A percentile compares a stretch with the other conserved stretches of the same genome.
These are phyloP conservation scores for Monochamus saltuarius DNA, from an alignment of 1,140 invertebrate genomes.

Conservation along the genomic window DNA sequence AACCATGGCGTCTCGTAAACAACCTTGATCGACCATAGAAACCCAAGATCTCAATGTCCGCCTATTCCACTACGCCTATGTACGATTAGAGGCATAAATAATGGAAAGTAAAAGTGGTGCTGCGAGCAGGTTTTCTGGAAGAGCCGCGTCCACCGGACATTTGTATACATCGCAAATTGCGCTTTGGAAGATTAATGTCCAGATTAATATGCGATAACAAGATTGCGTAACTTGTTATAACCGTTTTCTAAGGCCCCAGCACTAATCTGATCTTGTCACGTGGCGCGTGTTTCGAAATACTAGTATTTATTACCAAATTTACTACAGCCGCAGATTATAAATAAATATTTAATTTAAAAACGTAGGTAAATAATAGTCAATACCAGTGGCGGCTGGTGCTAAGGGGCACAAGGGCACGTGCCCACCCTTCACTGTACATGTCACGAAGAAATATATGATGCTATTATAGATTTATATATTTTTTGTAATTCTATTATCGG, in stretches of 20 bases:
- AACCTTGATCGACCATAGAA: too few species aligned
- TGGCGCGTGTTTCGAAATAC: neutral
- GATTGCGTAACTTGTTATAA: slow-evolving; percentile 6
- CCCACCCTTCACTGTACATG: too few species aligned
- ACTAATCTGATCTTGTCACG: slow-evolving; percentile 1
- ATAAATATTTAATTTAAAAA: too few species aligned
- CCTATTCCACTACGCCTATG: too few species aligned
- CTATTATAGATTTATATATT: too few species aligned
- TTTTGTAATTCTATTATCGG: too few species aligned
- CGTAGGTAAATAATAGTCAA: too few species aligned
- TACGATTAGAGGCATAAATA: slow-evolving; percentile 1
- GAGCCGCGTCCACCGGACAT: neutral
- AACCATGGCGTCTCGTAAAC: too few species aligned
- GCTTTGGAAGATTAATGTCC: neutral
- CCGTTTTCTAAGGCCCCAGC: neutral
- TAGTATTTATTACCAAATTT: slow-evolving; percentile 11
- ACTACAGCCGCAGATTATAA: neutral
- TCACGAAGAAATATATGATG: too few species aligned
- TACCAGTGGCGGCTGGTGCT: too few species aligned
- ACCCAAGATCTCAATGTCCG: too few species aligned
- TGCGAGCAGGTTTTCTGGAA: slow-evolving; percentile 10
- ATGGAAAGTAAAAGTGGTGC: slow-evolving; percentile 12
- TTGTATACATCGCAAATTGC: slow-evolving; percentile 12
- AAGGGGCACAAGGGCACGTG: too few species aligned
- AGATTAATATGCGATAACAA: slow-evolving; percentile 7